These are phyloP conservation scores for Brachionus rotundiformis DNA, from an alignment of 1,140 invertebrate genomes.

Conservation along the genomic window DNA sequence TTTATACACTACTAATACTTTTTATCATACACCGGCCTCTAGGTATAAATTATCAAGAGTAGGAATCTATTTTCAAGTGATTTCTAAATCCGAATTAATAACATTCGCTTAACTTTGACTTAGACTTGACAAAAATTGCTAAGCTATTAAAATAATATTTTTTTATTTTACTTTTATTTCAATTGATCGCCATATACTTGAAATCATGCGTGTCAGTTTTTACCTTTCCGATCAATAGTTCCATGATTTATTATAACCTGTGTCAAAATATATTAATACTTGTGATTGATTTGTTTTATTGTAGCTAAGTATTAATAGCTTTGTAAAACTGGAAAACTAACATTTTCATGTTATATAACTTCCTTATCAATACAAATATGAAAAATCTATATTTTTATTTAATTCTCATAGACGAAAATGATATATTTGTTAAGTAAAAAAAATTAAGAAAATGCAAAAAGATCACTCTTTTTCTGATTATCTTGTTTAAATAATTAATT, in stretches of 20 bases:
- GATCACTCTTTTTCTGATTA: too few species aligned
- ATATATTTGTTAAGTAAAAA: neutral
- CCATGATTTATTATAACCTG: conserved; percentile 20
- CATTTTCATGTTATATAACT: conserved; percentile 21
- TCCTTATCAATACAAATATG: conserved; percentile 5
- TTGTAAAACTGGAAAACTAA: neutral
- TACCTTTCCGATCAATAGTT: neutral
- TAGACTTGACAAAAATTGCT: neutral
- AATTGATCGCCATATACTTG: neutral
- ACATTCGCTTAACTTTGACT: conserved; percentile 13
- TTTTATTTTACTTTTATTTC: conserved; percentile 24
- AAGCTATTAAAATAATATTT: conserved; percentile 25
- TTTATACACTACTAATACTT: neutral
- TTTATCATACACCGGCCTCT: neutral
- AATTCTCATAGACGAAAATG: neutral
- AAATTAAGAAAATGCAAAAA: neutral
- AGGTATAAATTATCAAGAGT: neutral
- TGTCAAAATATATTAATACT: neutral
- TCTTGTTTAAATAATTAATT: too few species aligned
- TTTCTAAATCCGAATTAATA: conserved; percentile 10
- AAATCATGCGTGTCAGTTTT: conserved; percentile 25
- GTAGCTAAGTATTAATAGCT: neutral
- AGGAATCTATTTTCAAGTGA: neutral
- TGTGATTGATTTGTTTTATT: neutral
- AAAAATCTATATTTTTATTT: conserved; percentile 5